Base-by-base conservation (phyloP, 2,888 invertebrate species). In the Rhamnusium bicolor region DNA sequence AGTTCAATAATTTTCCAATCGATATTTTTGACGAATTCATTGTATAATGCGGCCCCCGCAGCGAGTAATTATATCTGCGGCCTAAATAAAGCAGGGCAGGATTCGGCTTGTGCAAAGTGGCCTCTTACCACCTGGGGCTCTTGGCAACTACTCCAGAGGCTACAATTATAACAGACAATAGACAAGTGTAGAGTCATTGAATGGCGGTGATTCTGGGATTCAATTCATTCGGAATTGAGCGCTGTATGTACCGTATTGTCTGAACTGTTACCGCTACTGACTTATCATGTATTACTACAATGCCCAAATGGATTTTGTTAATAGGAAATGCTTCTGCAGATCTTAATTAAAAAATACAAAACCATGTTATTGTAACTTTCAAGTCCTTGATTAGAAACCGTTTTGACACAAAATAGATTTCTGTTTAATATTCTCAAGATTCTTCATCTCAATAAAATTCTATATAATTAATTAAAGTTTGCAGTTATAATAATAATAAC, bases 131-230 rank as follows among this genome's bases (percentile, higher is more conserved):
- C 87, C 87, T 85, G 86, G 85, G 80, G 87, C 76, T 84, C 79
- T 82, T 83, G 82, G 80, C 84, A 86, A 86, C 87, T 87, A 87
- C 87, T 87, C 86, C 87, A 88, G 87, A 85, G 87, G 87, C 87
- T 83, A 86, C 87, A 87, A 87, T 88, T 88, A 87, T 81, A 79
- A 72, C 86, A 87, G 84, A 88, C 87, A 88, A 88, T 86, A 74
- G 83, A 74, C 73, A 76, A 84, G 84, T 86, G 86, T 85, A 83
- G 82, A 86, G 86, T 85, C 86, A 86, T 86, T 85, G 84, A 84
- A 83, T 82, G 85, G 82, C 85, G 84, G 85, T 82, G 84, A 86
- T 85, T 84, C 82, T 84, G 82, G 85, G 84, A 85, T 86, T 87
- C 86, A 87, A 88, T 87, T 87, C 86, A 85, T 84, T 84, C 82